Evolutionary conservation across 2,113 vertebrate species (phyloP).

Genomic region (Genyomyrus donnyi): DNA sequence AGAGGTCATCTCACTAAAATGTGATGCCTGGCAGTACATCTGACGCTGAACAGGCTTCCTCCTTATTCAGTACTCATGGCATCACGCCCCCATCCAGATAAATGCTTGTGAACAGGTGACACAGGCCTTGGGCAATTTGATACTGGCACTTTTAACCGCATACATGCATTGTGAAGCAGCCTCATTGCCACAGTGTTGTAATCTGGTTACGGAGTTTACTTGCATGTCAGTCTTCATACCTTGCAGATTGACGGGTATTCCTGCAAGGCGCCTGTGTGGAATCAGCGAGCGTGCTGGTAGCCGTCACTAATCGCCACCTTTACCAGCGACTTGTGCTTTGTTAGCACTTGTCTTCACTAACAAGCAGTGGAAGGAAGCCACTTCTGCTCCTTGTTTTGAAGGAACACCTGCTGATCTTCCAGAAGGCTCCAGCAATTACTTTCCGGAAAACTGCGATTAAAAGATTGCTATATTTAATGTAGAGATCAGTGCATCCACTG

Average conservation of each 20-base stretch:
- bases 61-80: background rate
- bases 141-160: background rate
- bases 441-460: background rate
- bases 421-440: background rate
- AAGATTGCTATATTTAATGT: background rate
- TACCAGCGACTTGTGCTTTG: background rate
- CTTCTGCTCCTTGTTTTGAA: background rate
- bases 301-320: background rate
- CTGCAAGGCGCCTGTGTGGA: background rate
- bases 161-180: constrained; percentile 8
- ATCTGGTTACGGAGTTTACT: constrained; percentile 12
- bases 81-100: constrained; percentile 3
- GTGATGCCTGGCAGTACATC: background rate
- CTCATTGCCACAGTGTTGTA: background rate
- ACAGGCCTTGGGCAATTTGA: constrained; percentile 14
- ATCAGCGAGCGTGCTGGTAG: background rate
- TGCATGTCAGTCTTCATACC: background rate
- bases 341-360: background rate
- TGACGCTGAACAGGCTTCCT: background rate
- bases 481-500: background rate
- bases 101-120: constrained; percentile 13
- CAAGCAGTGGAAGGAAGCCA: background rate
- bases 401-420: background rate
- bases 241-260: background rate
- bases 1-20: background rate